Conservation (phyloP, 2,888 invertebrate genomes). For the Caenorhabditis uteleia region DNA sequence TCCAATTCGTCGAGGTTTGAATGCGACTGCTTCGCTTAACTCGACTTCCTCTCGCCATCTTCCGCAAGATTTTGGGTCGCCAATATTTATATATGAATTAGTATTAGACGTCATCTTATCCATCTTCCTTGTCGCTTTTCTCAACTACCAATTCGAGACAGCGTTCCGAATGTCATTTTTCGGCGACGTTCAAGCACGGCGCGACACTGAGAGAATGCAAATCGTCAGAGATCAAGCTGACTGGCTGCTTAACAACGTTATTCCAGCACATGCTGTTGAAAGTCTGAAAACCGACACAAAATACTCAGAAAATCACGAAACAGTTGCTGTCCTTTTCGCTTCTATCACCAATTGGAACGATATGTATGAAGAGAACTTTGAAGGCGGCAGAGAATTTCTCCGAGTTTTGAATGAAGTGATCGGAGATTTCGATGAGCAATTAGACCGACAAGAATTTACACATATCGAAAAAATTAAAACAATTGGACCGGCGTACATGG, state of each 20-base stretch:
- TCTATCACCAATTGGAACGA: conserved; percentile 96
- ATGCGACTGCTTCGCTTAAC: conserved; percentile 13
- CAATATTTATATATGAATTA: conserved; percentile 76
- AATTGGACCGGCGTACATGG: conserved; percentile 86
- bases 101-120: conserved; percentile 83
- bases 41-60: conserved; percentile 21
- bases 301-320: conserved; percentile 73
- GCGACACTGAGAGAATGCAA: conserved; percentile 86
- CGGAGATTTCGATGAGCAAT: conserved; percentile 91
- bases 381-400: conserved; percentile 89
- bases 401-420: conserved; percentile 90
- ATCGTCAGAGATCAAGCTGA: conserved; percentile 89
- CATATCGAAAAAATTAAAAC: conserved; percentile 89
- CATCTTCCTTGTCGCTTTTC: conserved; percentile 86
- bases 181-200: conserved; percentile 86
- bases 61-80: conserved; percentile 42
- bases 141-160: conserved; percentile 89
- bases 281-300: conserved; percentile 86
- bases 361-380: conserved; percentile 94
- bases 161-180: conserved; percentile 90
- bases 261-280: conserved; percentile 92
- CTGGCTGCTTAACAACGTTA: conserved; percentile 93
- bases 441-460: conserved; percentile 77
- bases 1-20: conserved; percentile 19
- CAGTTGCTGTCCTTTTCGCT: conserved; percentile 82